phyloP scores from a whole-genome alignment of 2,888 invertebrate species.

The Lasioglossum leucozonium region DNA sequence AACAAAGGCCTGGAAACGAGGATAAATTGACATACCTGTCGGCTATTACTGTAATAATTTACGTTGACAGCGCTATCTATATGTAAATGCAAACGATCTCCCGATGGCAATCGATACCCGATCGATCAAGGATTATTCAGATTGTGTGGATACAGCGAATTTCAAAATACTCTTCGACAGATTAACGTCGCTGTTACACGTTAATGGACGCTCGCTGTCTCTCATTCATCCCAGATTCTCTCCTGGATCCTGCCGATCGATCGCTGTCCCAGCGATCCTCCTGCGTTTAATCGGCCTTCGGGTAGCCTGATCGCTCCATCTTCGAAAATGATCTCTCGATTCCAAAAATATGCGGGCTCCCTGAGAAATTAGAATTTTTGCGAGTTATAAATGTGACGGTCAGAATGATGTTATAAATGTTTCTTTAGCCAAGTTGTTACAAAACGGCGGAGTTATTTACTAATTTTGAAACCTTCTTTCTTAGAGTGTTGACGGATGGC shows the following conservation, averaged over 20 bases:
- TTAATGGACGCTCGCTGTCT: conserved; percentile 42
- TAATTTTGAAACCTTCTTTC: neutral
- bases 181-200: conserved; percentile 38
- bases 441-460: neutral
- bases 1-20: conserved; percentile 35
- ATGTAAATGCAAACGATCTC: conserved; percentile 59
- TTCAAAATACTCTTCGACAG: conserved; percentile 32
- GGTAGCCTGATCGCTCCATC: too few relatives aligned
- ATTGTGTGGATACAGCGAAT: conserved; percentile 31
- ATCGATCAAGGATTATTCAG: conserved; percentile 67
- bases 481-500: neutral
- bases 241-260: neutral
- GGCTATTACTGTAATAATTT: conserved; percentile 66
- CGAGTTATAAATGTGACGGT: neutral
- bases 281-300: too few relatives aligned
- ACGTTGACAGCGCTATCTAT: conserved; percentile 68
- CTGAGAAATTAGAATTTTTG: neutral
- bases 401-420: neutral
- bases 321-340: neutral
- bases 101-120: conserved; percentile 55
- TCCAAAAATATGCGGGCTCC: neutral
- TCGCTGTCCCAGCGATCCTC: too few relatives aligned
- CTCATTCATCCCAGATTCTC: conserved; percentile 35
- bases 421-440: neutral
- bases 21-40: conserved; percentile 64